These are phyloP conservation scores for Bradysia coprophila DNA, from an alignment of 1,140 invertebrate species.

Conservation along the genomic window DNA sequence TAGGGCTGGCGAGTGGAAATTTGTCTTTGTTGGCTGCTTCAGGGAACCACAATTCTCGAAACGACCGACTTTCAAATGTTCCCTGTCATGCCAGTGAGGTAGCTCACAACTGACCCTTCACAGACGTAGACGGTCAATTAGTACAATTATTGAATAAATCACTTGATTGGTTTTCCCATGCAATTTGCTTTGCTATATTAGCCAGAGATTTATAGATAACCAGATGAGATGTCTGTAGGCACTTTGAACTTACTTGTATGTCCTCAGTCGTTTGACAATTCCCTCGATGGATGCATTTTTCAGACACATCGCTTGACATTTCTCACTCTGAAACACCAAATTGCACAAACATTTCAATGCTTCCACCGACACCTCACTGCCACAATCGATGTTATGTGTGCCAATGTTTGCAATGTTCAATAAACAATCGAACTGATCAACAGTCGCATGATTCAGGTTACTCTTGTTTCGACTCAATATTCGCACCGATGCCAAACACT, in stretches of 20 bases:
- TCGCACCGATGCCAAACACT: slow-evolving; percentile 31
- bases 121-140: no score
- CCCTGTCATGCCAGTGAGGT: no score
- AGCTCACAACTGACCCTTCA: no score
- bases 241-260: slow-evolving; percentile 35
- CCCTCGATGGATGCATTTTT: slow-evolving; percentile 52
- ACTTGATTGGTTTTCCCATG: no score
- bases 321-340: slow-evolving; percentile 62
- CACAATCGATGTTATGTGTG: slow-evolving; percentile 19
- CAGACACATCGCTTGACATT: slow-evolving; percentile 45
- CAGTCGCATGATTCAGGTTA: slow-evolving; percentile 44
- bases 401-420: slow-evolving; percentile 41
- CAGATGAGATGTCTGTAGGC: no score
- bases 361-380: slow-evolving; percentile 36
- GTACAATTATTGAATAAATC: no score
- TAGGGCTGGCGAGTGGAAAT: background rate
- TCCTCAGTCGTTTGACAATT: slow-evolving; percentile 53
- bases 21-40: background rate
- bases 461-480: slow-evolving; percentile 56
- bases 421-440: slow-evolving; percentile 42
- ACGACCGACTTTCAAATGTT: no score
- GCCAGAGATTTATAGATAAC: no score
- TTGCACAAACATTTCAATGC: slow-evolving; percentile 81
- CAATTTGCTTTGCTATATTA: no score
- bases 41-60: no score